A percentile compares a stretch with the other conserved stretches of the same genome.
Conservation (phyloP, 2,113 vertebrate genomes). For the Casuarius casuarius region DNA sequence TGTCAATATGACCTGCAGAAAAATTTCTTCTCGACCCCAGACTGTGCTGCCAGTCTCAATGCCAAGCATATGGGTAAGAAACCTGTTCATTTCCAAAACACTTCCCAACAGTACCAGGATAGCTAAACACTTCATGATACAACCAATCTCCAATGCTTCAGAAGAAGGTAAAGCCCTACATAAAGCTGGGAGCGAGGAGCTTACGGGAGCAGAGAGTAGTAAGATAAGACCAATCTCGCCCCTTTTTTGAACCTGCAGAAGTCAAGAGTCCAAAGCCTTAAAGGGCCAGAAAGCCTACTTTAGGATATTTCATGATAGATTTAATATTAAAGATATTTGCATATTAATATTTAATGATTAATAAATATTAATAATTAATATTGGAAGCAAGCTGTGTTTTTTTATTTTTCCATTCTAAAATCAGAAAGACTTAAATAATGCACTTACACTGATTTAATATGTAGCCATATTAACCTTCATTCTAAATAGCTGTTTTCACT, state of each 20-base stretch:
- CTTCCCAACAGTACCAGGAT: not conserved
- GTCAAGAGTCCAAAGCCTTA: not conserved
- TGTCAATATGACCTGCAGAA: not conserved
- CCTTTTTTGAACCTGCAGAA: not conserved
- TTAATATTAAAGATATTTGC: too few relatives aligned
- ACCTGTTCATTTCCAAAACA: not conserved
- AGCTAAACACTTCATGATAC: not conserved
- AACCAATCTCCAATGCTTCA: accelerated
- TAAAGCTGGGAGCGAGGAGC: too few relatives aligned
- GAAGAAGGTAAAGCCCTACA: not conserved
- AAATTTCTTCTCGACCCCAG: not conserved
- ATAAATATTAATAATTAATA: not conserved
- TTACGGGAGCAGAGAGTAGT: not conserved
- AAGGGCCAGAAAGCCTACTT: not conserved
- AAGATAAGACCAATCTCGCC: not conserved
- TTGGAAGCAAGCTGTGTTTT: constrained; percentile 22
- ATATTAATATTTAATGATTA: too few relatives aligned
- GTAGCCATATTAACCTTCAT: constrained; percentile 19
- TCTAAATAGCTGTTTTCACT: constrained; percentile 44
- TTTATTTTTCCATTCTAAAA: constrained; percentile 40
- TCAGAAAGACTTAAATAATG: constrained; percentile 20
- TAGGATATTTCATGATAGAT: not conserved
- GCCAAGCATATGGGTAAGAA: not conserved
- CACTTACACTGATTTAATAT: constrained; percentile 46
- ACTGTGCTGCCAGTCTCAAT: not conserved